These are phyloP conservation scores for Kuschelorhynchus macadamiae DNA, from an alignment of 2,888 invertebrate genomes.

Conservation along the genomic window DNA sequence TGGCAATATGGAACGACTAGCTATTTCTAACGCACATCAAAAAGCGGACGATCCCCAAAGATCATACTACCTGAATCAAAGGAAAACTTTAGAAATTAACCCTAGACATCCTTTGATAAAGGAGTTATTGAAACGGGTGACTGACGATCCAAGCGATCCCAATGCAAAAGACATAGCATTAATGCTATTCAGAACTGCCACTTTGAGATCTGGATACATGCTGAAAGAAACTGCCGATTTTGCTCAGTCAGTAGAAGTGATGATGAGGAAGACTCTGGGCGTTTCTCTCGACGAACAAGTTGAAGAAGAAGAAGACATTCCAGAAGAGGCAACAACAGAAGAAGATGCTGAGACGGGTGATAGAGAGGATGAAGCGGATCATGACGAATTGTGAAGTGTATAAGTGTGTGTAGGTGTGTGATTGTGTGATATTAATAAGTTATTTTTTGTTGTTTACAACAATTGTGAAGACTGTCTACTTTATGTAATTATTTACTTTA, in stretches of 20 bases:
- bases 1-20: conserved; percentile 98
- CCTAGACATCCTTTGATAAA: conserved; percentile 96
- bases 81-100: conserved; percentile 97
- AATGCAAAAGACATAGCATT: conserved; percentile 87
- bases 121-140: conserved; percentile 88
- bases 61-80: conserved; percentile 90
- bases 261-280: conserved; percentile 87
- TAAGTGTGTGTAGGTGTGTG: conserved; percentile 27
- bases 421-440: conserved; percentile 31
- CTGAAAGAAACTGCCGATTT: conserved; percentile 89
- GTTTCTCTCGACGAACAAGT: conserved; percentile 80
- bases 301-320: conserved; percentile 68
- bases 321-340: conserved; percentile 68
- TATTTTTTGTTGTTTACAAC: conserved; percentile 38
- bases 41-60: conserved; percentile 94
- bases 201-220: conserved; percentile 94
- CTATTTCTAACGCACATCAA: conserved; percentile 95
- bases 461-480: conserved; percentile 40
- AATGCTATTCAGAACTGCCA: conserved; percentile 94
- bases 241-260: conserved; percentile 90
- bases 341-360: conserved; percentile 66
- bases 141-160: conserved; percentile 82
- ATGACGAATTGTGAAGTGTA: conserved; percentile 74
- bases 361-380: conserved; percentile 65
- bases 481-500: conserved; percentile 35